phyloP scores from a whole-genome alignment of 1,140 invertebrate genomes.

The Leptinotarsa texana region DNA sequence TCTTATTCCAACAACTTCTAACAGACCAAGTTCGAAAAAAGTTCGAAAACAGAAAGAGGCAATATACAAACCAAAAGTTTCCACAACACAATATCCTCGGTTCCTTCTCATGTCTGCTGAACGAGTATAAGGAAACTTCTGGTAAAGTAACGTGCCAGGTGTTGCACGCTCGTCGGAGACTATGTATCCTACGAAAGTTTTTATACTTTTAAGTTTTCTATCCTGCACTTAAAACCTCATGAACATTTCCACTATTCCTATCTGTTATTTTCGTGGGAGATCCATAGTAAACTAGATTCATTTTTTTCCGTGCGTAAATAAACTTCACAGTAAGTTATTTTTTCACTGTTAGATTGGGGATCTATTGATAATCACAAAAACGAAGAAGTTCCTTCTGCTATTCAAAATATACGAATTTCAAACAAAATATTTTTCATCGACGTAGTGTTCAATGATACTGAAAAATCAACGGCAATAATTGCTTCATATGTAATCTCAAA shows the following conservation, averaged over 20 bases:
- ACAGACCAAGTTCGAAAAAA: not conserved
- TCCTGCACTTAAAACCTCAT: slow-evolving; percentile 6
- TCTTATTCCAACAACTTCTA: slow-evolving; percentile 9
- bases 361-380: no score
- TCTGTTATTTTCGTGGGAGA: not conserved
- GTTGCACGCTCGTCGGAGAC: not conserved
- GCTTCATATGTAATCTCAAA: no score
- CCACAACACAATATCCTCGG: not conserved
- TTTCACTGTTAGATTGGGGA: no score
- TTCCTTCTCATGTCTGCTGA: slow-evolving; percentile 1
- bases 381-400: no score
- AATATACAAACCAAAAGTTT: slow-evolving; percentile 11
- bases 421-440: no score
- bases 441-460: no score
- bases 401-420: no score
- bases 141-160: not conserved
- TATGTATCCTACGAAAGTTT: not conserved
- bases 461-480: no score
- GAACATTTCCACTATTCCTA: not conserved
- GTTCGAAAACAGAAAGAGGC: not conserved
- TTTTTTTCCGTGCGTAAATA: not conserved
- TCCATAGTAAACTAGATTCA: not conserved
- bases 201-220: not conserved
- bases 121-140: not conserved
- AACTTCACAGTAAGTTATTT: no score